Conservation (phyloP, 2,888 invertebrate species). For the Priocnemis perturbator region DNA sequence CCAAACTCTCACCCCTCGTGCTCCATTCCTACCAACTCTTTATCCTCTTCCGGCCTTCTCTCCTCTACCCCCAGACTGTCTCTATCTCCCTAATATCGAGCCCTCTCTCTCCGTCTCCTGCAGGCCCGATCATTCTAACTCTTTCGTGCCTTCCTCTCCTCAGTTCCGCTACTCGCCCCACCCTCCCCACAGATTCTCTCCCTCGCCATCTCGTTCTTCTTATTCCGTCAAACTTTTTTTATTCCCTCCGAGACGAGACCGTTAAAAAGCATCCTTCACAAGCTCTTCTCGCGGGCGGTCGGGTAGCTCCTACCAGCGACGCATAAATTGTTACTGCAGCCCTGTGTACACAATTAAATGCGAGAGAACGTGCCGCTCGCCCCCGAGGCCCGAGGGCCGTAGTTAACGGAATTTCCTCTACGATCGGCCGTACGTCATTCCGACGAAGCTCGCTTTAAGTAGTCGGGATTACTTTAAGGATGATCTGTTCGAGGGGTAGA, state of each 20-base stretch:
- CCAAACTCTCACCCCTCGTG: constrained; percentile 15
- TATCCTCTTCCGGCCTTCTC: neutral
- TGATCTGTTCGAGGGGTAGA: too few species aligned
- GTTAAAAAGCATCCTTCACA: constrained; percentile 7
- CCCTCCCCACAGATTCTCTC: neutral
- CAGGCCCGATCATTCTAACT: neutral
- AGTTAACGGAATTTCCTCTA: too few species aligned
- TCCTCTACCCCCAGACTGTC: neutral
- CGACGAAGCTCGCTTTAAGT: too few species aligned
- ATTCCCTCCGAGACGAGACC: constrained; percentile 1
- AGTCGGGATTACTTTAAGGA: too few species aligned
- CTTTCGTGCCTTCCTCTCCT: constrained; percentile 1
- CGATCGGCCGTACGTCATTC: too few species aligned
- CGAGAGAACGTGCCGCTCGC: too few species aligned
- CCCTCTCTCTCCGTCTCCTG: constrained; percentile 5
- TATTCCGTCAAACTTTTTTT: too few species aligned
- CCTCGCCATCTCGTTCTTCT: too few species aligned
- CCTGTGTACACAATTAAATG: too few species aligned
- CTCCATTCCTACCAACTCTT: neutral
- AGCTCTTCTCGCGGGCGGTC: neutral
- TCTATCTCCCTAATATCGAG: neutral
- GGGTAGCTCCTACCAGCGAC: neutral
- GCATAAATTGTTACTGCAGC: neutral
- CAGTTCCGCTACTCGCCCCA: neutral
- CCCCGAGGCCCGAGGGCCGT: too few species aligned